phyloP scores from a whole-genome alignment of 2,888 invertebrate species.

The Parelbella ahira region DNA sequence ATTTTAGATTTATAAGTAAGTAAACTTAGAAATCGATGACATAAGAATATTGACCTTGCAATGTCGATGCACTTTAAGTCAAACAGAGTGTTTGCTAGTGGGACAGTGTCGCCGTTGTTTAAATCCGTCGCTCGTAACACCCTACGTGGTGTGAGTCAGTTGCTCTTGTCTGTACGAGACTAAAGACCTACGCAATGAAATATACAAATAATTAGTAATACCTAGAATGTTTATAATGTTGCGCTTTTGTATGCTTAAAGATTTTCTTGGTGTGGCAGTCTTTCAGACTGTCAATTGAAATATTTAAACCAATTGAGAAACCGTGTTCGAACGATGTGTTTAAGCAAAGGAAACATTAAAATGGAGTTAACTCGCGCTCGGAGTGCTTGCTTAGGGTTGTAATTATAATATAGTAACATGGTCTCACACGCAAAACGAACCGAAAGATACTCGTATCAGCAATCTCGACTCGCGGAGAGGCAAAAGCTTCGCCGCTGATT shows the following conservation, averaged over 20 bases:
- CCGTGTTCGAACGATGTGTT: too few species aligned
- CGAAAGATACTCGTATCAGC: constrained; percentile 21
- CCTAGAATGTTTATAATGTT: too few species aligned
- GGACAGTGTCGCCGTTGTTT: constrained; percentile 24
- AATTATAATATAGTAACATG: neutral
- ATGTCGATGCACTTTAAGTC: constrained; percentile 31
- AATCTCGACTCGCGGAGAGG: constrained; percentile 18
- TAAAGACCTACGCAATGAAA: constrained; percentile 1
- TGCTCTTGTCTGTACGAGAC: constrained; percentile 16
- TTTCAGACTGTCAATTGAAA: too few species aligned
- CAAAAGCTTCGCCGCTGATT: constrained; percentile 23
- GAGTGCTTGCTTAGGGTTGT: neutral
- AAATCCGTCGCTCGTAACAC: constrained; percentile 7
- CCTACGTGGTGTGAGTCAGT: constrained; percentile 12
- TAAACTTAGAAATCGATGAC: constrained; percentile 6
- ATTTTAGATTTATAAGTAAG: too few species aligned
- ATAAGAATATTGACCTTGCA: constrained; percentile 34
- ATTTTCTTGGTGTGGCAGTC: too few species aligned
- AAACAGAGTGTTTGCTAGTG: constrained; percentile 31
- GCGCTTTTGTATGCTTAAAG: too few species aligned
- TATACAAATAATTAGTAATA: too few species aligned
- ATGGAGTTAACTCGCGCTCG: constrained; percentile 1
- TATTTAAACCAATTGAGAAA: too few species aligned
- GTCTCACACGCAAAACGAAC: constrained; percentile 14
- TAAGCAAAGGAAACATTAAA: too few species aligned